Base-by-base conservation (phyloP, 2,113 vertebrate genomes). In the Rhipidura dahli region DNA sequence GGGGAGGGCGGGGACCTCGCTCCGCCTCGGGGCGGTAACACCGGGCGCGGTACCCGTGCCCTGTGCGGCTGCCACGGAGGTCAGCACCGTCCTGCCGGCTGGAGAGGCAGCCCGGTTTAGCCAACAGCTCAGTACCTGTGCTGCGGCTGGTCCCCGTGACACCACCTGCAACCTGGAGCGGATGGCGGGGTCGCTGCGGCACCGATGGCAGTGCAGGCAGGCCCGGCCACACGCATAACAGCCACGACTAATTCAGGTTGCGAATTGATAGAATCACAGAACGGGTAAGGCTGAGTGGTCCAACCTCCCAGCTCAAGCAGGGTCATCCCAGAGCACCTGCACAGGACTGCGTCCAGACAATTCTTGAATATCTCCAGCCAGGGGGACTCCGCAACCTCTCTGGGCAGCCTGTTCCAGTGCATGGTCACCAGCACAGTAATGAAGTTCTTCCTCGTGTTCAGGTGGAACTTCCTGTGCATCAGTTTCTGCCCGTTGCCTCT, bases 101-200 rank as follows among this genome's bases (percentile, higher is more conserved):
- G 27, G 13, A 31, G 28, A 63, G 17, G 15, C 35, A 3, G 54
- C 10, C 21, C 2, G 40, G 42, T 8, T 65, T 33, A n/a, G 22
- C 16, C 33, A 21, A 6, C 47, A 4, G 1, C 9, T 15, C 27
- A 5, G 72, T 6, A 20, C 28, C 20, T 49, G 9, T 2, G 23
- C 57, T 13, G 47, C 22, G 53, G 73, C 19, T 20, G 37, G 14
- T 7, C 54, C 54, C 57, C 15, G 22, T 4, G 7, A 20, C 39
- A 24, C 47, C 12, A 13, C 23, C 6, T 6, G 11, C 15, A 31
- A 13, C 1, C 0, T 27, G 2, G 42, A 27, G 31, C 1, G 10
- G 28, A 20, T 11, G 44, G 21, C 10, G 4, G 39, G 18, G 31
- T 6, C 13, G 6, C 73, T 20, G 39, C 9, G 39, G 23, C 27